Evolutionary conservation across 2,113 vertebrate genomes (phyloP).

Genomic region (Trogon melanurus): DNA sequence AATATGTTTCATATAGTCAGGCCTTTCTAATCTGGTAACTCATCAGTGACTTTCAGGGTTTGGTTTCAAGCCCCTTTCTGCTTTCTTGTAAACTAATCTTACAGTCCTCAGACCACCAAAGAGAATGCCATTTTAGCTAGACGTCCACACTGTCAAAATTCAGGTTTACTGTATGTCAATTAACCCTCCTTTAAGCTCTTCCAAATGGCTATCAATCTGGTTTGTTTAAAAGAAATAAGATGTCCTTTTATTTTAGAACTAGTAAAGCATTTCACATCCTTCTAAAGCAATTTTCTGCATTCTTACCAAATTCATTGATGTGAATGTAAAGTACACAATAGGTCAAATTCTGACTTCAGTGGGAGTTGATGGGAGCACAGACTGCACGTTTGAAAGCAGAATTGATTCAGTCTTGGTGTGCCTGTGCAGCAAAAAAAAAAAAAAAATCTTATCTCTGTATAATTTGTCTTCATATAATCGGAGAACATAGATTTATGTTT

Average conservation of each 20-base stretch:
- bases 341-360: constrained; percentile 56
- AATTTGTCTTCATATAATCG: background rate
- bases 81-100: constrained; percentile 56
- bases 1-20: constrained; percentile 18
- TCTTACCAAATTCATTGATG: constrained; percentile 32
- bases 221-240: constrained; percentile 42
- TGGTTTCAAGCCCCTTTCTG: constrained; percentile 35
- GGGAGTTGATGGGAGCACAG: constrained; percentile 23
- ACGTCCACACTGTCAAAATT: constrained; percentile 37
- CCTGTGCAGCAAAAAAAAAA: background rate
- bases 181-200: constrained; percentile 48
- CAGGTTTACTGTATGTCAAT: constrained; percentile 46
- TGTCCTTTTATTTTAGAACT: constrained; percentile 37
- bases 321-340: constrained; percentile 53
- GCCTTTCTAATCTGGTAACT: constrained; percentile 36
- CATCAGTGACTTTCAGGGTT: constrained; percentile 2
- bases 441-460: background rate
- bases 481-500: background rate
- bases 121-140: constrained; percentile 47
- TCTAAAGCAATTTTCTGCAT: constrained; percentile 55
- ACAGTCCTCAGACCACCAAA: constrained; percentile 49
- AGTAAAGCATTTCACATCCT: constrained; percentile 31
- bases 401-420: background rate
- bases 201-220: constrained; percentile 46
- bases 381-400: constrained; percentile 31